Conservation (phyloP, 2,797 vertebrate genomes). For the Gymnoscopelus microlampas region DNA sequence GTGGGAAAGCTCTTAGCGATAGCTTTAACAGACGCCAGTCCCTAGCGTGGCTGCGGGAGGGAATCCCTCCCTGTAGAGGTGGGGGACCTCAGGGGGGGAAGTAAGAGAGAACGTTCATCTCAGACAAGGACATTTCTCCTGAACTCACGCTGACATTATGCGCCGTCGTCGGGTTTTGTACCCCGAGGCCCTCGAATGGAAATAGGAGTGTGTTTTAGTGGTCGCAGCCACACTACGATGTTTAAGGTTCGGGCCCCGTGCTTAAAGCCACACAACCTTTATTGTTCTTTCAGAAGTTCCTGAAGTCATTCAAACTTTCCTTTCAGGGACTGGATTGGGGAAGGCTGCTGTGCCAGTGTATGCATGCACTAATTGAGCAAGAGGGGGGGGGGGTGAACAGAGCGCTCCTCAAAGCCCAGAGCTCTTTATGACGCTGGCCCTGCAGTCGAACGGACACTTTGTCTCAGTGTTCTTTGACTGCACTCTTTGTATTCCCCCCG, state of each 20-base stretch:
- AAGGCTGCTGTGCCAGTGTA: conserved; percentile 36
- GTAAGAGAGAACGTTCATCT: conserved; percentile 37
- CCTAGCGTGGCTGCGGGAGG: conserved; percentile 49
- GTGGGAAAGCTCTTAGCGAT: conserved; percentile 73
- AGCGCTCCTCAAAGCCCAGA: conserved; percentile 35
- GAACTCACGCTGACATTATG: conserved; percentile 33
- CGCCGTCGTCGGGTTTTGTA: conserved; percentile 12
- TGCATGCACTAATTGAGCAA: conserved; percentile 39
- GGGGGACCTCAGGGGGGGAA: conserved; percentile 35
- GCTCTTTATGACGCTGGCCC: conserved; percentile 29
- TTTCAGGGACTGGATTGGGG: conserved; percentile 31
- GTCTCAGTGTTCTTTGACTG: conserved; percentile 31
- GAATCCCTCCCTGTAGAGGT: conserved; percentile 58
- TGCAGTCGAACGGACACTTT: conserved; percentile 12
- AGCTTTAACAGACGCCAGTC: conserved; percentile 65
- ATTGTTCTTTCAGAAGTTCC: conserved; percentile 26
- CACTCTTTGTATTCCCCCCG: conserved; percentile 43
- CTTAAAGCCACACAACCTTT: conserved; percentile 36
- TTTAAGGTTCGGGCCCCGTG: neutral
- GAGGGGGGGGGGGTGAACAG: conserved; percentile 21
- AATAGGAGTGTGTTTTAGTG: conserved; percentile 15
- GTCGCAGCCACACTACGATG: conserved; percentile 7
- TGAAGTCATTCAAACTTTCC: conserved; percentile 52
- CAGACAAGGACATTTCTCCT: conserved; percentile 56
- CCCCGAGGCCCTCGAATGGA: conserved; percentile 2